Percentiles rank a stretch among this genome's conserved stretches.
phyloP scores from a whole-genome alignment of 2,113 vertebrate species.

The Tachysurus fulvidraco region DNA sequence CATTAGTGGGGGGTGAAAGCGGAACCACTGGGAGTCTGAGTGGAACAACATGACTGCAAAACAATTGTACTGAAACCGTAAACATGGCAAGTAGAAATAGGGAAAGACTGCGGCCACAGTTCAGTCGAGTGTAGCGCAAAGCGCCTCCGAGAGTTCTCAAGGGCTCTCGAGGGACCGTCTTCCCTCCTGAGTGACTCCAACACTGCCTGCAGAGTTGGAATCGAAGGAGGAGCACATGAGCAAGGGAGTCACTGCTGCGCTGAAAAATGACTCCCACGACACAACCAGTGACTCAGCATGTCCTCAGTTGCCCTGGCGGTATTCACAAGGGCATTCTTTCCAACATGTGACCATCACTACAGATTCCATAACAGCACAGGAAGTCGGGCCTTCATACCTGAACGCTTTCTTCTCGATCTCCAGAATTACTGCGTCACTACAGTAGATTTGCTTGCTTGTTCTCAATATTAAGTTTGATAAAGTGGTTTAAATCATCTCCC shows the following conservation, averaged over 20 bases:
- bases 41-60: conserved; percentile 9
- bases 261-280: conserved; percentile 51
- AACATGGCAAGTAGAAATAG: conserved; percentile 27
- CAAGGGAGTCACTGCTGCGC: conserved; percentile 14
- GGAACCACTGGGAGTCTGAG: neutral
- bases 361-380: conserved; percentile 31
- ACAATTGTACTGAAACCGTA: conserved; percentile 25
- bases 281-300: conserved; percentile 68
- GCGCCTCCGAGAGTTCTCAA: conserved; percentile 38
- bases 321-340: conserved; percentile 27
- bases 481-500: neutral
- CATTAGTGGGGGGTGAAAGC: neutral
- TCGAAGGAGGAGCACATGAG: conserved; percentile 33
- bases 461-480: neutral
- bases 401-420: neutral
- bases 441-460: neutral
- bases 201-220: conserved; percentile 26
- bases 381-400: conserved; percentile 11
- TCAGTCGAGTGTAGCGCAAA: conserved; percentile 23
- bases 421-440: neutral
- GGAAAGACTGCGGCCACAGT: conserved; percentile 22
- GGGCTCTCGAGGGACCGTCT: conserved; percentile 34
- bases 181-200: conserved; percentile 34
- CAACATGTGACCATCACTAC: conserved; percentile 45
- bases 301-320: conserved; percentile 17